Evolutionary conservation across 2,113 vertebrate species (phyloP).

Genomic region (Megalops atlanticus): DNA sequence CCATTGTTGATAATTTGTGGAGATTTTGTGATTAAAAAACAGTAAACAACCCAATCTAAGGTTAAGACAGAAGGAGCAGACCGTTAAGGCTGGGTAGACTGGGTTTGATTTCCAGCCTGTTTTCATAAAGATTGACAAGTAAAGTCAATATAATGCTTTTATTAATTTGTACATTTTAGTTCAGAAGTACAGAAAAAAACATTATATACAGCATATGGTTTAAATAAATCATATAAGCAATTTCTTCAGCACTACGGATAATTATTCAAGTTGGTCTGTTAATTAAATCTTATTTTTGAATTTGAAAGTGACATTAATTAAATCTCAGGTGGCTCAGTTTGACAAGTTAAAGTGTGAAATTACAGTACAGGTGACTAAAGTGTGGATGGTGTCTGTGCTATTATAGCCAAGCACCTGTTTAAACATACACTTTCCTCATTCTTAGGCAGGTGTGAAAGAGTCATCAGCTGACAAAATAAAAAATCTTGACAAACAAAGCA

Average conservation of each 20-base stretch:
- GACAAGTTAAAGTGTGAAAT: slow-evolving; percentile 16
- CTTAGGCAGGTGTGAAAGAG: neutral
- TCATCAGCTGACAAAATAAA: neutral
- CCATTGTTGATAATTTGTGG: no score
- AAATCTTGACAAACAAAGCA: neutral
- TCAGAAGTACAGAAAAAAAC: no score
- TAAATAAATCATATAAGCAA: neutral
- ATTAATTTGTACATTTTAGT: no score
- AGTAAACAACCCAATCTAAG: no score
- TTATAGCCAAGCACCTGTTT: slow-evolving; percentile 15
- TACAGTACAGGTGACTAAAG: neutral
- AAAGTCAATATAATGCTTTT: no score
- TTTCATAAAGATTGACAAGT: no score
- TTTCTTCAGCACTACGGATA: neutral
- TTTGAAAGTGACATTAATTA: slow-evolving; percentile 20
- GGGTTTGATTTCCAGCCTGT: no score
- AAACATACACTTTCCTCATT: neutral
- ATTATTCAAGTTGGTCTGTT: slow-evolving; percentile 20
- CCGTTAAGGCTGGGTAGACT: no score
- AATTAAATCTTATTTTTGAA: slow-evolving; percentile 51
- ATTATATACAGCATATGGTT: neutral
- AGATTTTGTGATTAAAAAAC: no score
- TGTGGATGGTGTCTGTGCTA: neutral
- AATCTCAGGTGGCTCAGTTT: neutral
- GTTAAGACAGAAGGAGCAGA: no score